These are phyloP conservation scores for Chlorodrepanis virens DNA, from an alignment of 2,113 vertebrate species.

Conservation along the genomic window DNA sequence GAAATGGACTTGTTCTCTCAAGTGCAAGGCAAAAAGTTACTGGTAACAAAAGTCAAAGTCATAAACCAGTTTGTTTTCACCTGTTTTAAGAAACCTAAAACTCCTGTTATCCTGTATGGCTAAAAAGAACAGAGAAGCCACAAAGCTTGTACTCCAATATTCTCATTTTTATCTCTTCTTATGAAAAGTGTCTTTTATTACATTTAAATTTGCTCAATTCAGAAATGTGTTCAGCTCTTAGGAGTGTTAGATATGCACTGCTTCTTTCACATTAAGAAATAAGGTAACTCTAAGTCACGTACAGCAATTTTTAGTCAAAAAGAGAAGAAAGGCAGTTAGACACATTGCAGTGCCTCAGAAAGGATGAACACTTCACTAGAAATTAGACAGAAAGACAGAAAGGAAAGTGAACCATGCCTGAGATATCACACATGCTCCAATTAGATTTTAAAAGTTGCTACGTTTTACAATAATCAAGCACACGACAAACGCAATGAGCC, in stretches of 20 bases:
- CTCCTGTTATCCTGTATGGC: not conserved
- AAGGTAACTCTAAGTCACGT: not conserved
- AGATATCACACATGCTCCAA: not conserved
- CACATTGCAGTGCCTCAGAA: not conserved
- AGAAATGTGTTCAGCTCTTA: not conserved
- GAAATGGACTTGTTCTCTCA: not conserved
- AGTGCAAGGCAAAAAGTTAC: not conserved
- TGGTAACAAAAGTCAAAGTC: not conserved
- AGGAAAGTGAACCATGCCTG: not conserved
- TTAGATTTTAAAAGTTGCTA: not conserved
- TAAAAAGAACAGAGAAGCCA: not conserved
- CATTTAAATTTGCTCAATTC: slow-evolving; percentile 15
- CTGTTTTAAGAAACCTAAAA: not conserved
- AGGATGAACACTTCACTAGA: not conserved
- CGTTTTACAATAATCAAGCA: not conserved
- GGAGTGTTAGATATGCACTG: not conserved
- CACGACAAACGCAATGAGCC: not conserved
- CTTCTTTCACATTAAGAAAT: slow-evolving; percentile 11
- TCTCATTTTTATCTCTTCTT: slow-evolving; percentile 6
- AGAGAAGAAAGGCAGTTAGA: slow-evolving; percentile 8
- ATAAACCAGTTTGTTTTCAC: not conserved
- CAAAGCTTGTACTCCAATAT: not conserved
- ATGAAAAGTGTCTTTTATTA: slow-evolving; percentile 11
- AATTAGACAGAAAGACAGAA: not conserved
- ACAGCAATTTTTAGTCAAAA: not conserved